Evolutionary conservation across 2,113 vertebrate genomes (phyloP).

Genomic region (Dicrurus megarhynchus): DNA sequence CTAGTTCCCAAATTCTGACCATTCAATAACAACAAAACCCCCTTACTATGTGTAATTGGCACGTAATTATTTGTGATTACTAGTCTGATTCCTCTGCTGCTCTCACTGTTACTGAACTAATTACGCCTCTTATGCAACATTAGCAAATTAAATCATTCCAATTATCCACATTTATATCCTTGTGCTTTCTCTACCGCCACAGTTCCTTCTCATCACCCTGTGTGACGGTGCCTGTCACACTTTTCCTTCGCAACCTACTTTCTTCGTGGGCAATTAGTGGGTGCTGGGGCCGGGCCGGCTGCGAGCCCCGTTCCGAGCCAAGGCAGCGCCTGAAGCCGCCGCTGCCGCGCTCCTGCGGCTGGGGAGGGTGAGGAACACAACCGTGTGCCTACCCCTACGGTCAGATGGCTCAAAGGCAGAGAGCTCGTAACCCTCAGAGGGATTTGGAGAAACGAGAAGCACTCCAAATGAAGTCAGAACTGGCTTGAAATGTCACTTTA

Average conservation of each 20-base stretch:
- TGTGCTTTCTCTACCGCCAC: conserved; percentile 35
- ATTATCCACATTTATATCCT: conserved; percentile 60
- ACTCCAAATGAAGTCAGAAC: not conserved
- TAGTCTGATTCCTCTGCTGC: conserved; percentile 59
- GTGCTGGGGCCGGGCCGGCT: not conserved
- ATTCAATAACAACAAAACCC: conserved; percentile 47
- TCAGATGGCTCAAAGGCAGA: not conserved
- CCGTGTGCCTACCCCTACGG: fast-evolving
- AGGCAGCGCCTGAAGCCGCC: fast-evolving
- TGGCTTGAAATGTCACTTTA: not conserved
- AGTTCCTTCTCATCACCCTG: conserved; percentile 15
- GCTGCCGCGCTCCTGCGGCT: fast-evolving
- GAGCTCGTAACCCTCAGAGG: not conserved
- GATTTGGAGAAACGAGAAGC: not conserved
- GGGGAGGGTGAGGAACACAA: fast-evolving
- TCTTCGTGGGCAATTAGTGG: not conserved
- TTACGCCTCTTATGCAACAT: conserved; percentile 66
- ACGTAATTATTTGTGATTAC: conserved; percentile 68
- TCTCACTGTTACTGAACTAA: conserved; percentile 69
- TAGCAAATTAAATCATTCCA: conserved; percentile 71
- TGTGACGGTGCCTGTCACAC: conserved; percentile 12
- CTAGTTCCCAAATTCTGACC: conserved; percentile 40
- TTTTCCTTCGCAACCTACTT: conserved; percentile 28
- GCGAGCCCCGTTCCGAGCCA: not conserved
- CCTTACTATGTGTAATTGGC: conserved; percentile 56